These are phyloP conservation scores for Gymnocypris eckloni DNA, from an alignment of 2,797 vertebrate genomes.

Conservation along the genomic window DNA sequence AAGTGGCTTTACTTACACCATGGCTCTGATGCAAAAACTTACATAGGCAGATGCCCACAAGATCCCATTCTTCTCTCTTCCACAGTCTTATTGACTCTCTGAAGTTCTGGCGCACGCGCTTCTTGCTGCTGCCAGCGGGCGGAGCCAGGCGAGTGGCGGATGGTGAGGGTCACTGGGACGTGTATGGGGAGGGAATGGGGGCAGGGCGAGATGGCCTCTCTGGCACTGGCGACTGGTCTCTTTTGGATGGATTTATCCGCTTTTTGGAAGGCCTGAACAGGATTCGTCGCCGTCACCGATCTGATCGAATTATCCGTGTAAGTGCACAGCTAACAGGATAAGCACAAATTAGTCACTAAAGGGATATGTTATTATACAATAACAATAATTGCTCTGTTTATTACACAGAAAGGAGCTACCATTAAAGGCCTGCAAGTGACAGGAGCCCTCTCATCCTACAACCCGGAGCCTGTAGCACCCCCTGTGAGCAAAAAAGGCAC, in stretches of 20 bases:
- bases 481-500: slow-evolving; percentile 93
- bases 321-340: slow-evolving; percentile 56
- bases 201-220: slow-evolving; percentile 48
- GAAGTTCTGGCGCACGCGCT: slow-evolving; percentile 98
- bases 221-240: slow-evolving; percentile 84
- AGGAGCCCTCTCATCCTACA: slow-evolving; percentile 82
- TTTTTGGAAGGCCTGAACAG: slow-evolving; percentile 97
- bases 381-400: background rate
- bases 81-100: slow-evolving; percentile 93
- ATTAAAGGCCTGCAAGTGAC: slow-evolving; percentile 91
- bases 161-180: slow-evolving; percentile 90
- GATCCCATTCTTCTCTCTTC: background rate
- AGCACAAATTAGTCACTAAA: background rate
- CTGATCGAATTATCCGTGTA: slow-evolving; percentile 93
- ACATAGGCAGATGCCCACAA: background rate
- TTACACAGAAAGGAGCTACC: slow-evolving; percentile 88
- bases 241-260: slow-evolving; percentile 93
- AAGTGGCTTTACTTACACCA: slow-evolving; percentile 15
- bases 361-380: background rate
- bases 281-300: slow-evolving; percentile 94
- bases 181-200: slow-evolving; percentile 88
- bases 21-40: background rate
- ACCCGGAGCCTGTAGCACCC: slow-evolving; percentile 84
- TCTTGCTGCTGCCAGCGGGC: slow-evolving; percentile 92
- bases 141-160: slow-evolving; percentile 92